These are phyloP conservation scores for Daboia siamensis DNA, from an alignment of 2,113 vertebrate genomes.

Conservation along the genomic window DNA sequence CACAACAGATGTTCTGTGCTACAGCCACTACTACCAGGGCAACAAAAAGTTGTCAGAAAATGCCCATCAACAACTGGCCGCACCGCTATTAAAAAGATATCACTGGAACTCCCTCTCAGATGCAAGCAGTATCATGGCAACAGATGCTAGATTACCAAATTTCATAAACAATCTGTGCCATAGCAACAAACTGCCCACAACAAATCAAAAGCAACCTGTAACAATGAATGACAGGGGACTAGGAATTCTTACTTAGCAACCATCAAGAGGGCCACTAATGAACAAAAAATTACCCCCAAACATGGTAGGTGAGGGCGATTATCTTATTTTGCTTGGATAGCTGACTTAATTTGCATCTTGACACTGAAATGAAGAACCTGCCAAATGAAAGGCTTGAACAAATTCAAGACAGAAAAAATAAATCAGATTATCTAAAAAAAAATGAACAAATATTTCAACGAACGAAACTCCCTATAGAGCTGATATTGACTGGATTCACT, in stretches of 20 bases:
- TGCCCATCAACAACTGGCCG: neutral
- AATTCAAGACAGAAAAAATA: neutral
- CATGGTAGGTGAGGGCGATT: neutral
- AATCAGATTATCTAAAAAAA: neutral
- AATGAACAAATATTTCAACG: neutral
- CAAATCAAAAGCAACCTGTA: neutral
- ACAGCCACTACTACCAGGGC: neutral
- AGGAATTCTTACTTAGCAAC: slow-evolving; percentile 9
- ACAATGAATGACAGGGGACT: neutral
- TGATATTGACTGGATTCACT: neutral
- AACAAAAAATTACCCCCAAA: neutral
- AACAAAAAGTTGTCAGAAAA: neutral
- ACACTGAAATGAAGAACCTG: neutral
- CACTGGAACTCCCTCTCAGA: neutral
- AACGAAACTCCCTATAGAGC: neutral
- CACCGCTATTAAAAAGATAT: neutral
- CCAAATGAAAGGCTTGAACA: neutral
- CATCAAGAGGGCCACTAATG: neutral
- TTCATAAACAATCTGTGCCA: neutral
- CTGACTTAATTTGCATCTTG: neutral
- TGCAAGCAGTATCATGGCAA: neutral
- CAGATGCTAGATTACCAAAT: neutral
- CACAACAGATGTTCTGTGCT: neutral
- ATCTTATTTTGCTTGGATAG: neutral
- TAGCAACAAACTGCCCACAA: slow-evolving; percentile 5